Evolutionary conservation across 1,140 invertebrate genomes (phyloP).

Genomic region (Drosophila sp.): DNA sequence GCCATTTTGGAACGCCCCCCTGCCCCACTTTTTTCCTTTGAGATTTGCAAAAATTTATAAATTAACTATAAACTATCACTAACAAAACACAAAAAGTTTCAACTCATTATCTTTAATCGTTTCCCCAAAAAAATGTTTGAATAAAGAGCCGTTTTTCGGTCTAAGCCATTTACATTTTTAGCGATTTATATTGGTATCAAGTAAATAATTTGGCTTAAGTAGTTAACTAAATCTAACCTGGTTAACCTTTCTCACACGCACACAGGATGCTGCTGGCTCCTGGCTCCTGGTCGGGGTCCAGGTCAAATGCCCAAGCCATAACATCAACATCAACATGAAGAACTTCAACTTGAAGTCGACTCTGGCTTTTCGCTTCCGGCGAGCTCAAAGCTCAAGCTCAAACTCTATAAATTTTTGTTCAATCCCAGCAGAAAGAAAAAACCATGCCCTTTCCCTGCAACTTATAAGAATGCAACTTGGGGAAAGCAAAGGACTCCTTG

Average conservation of each 20-base stretch:
- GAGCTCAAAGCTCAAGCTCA: constrained; percentile 30
- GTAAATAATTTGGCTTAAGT: neutral
- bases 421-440: neutral
- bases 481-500: constrained; percentile 4
- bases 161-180: too few relatives aligned
- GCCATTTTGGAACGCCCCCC: too few relatives aligned
- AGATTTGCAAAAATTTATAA: too few relatives aligned
- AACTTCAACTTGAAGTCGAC: constrained; percentile 22
- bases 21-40: too few relatives aligned
- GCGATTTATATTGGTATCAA: too few relatives aligned
- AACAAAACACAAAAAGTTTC: too few relatives aligned
- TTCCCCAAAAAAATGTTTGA: too few relatives aligned
- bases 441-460: too few relatives aligned
- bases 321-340: constrained; percentile 25
- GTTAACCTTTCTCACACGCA: neutral
- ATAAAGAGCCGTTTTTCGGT: too few relatives aligned
- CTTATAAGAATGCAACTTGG: neutral
- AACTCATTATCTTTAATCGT: too few relatives aligned
- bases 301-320: constrained; percentile 48
- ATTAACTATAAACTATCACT: too few relatives aligned
- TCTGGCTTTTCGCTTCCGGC: constrained; percentile 40
- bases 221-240: constrained; percentile 1
- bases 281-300: constrained; percentile 16
- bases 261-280: constrained; percentile 5
- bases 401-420: constrained; percentile 63